Base-by-base conservation (phyloP, 2,113 vertebrate species). In the Cairina moschata region DNA sequence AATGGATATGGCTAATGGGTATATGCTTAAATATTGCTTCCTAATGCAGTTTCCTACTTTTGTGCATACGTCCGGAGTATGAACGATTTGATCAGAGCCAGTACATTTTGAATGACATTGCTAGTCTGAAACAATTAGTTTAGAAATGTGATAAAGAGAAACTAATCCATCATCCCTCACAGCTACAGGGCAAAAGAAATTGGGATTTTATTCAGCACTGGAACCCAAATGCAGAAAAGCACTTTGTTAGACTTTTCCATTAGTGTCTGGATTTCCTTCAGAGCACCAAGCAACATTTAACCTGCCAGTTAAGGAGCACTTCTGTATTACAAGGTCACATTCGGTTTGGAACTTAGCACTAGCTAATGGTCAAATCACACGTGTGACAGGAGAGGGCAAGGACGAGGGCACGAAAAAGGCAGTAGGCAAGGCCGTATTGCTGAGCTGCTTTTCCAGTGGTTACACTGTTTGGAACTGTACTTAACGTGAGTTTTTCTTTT, bases 11-110 rank as follows among this genome's bases (percentile, higher is more conserved):
- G 88, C 92, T 97, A 89, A 96, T 96, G 95, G 80, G 46, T 72
- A 79, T 78, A 48, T 92, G 92, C 92, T 97, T 97, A 94, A 96
- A 97, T 96, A 91, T 58, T 95, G 95, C 95, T 95, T 96, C 87
- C 89, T 79, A 80, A 87, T 90, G 96, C 94, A 95, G 42, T 96
- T 97, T 96, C 59, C 63, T 62, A 34, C 66, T 95, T 54, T 32
- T 29, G 77, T 88, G 56, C 63, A 20, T 71, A 42, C 52, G 86
- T 94, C 42, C 59, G 92, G 79, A 48, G 42, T 12, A 46, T 4
- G 52, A 90, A 29, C 12, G 38, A 60, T 9, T 58, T 83, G 96
- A 91, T 89, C 8, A 16, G 90, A 86, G 88, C 78, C 83, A 31
- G 55, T 63, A 52, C 63, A 26, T 13, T 88, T 63, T 59, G 86